Percentiles rank a stretch among this genome's conserved stretches.
These are phyloP conservation scores for Stomatorhinus ivindoensis DNA, from an alignment of 2,113 vertebrate species.

Conservation along the genomic window DNA sequence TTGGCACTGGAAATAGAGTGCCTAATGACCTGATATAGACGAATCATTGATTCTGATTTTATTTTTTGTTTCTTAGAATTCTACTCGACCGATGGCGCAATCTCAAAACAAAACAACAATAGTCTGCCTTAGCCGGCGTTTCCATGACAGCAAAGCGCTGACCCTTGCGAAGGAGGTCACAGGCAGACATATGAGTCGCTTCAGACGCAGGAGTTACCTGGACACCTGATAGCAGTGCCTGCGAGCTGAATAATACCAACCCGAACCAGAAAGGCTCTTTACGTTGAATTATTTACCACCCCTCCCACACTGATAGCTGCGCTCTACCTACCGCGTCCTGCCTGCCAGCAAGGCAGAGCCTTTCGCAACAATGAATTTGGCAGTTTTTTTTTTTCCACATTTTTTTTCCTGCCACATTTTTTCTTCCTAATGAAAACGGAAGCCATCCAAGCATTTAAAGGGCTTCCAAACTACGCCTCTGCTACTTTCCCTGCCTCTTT, in stretches of 20 bases:
- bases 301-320: neutral
- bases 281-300: constrained; percentile 60
- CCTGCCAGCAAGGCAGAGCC: neutral
- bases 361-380: neutral
- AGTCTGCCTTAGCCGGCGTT: neutral
- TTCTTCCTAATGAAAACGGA: neutral
- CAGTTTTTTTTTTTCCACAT: constrained; percentile 11
- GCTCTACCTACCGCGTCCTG: neutral
- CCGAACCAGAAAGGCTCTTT: constrained; percentile 40
- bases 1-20: neutral
- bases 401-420: constrained; percentile 10
- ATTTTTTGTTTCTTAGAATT: neutral
- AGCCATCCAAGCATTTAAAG: neutral
- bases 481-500: neutral
- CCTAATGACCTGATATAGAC: neutral
- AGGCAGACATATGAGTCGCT: constrained; percentile 24
- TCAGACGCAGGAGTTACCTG: constrained; percentile 31
- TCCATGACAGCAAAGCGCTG: constrained; percentile 4
- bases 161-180: constrained; percentile 17
- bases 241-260: constrained; percentile 45
- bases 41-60: neutral
- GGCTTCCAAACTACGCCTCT: neutral
- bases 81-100: neutral
- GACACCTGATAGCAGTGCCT: constrained; percentile 43
- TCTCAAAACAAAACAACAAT: neutral